Evolutionary conservation across 2,113 vertebrate genomes (phyloP).

Genomic region (Hystrix cristata): DNA sequence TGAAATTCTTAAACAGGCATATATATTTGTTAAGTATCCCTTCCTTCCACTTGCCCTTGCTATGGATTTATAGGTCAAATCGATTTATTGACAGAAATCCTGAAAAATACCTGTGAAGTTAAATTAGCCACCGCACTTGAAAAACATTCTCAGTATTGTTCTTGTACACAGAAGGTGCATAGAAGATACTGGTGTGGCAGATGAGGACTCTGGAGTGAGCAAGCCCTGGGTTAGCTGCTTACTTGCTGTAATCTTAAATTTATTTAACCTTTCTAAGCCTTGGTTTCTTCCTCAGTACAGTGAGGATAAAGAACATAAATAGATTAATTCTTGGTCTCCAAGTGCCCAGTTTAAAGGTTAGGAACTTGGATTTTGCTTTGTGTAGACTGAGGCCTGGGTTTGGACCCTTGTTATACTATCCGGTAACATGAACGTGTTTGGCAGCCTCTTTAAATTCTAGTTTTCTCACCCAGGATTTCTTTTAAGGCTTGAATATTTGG

Average conservation of each 20-base stretch:
- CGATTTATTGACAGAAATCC: constrained; percentile 18
- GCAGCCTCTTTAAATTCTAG: neutral
- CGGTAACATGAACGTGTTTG: neutral
- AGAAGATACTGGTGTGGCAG: neutral
- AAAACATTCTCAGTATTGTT: neutral
- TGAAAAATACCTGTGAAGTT: neutral
- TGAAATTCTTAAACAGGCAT: neutral
- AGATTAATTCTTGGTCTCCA: neutral
- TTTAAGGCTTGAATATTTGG: neutral
- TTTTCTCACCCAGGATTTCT: neutral
- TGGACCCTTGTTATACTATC: neutral
- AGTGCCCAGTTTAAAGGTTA: neutral
- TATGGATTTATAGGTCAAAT: neutral
- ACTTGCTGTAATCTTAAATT: neutral
- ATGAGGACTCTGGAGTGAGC: neutral
- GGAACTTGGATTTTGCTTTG: neutral
- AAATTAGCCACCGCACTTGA: neutral
- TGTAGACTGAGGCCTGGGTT: neutral
- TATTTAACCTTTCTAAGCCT: neutral
- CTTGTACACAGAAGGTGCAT: neutral
- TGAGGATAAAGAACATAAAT: neutral
- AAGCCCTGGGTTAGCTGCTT: neutral
- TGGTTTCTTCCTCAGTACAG: neutral
- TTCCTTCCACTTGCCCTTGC: constrained; percentile 3
- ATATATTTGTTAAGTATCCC: neutral